Evolutionary conservation across 2,113 vertebrate genomes (phyloP).

Genomic region (Hemiprocne comata): DNA sequence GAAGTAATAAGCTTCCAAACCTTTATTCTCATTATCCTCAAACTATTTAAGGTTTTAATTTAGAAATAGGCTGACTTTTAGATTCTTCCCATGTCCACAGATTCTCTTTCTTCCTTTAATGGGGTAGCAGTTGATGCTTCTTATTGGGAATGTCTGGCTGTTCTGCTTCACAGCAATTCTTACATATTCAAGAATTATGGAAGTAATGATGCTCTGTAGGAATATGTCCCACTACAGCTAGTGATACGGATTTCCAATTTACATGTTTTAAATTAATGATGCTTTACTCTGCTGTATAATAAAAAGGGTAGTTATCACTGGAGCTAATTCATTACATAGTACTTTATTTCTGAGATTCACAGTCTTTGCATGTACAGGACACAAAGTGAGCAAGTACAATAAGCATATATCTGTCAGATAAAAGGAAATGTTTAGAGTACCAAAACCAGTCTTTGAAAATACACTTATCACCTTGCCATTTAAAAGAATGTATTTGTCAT

Average conservation of each 20-base stretch:
- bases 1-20: neutral
- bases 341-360: constrained; percentile 39
- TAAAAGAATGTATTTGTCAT: neutral
- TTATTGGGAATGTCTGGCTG: constrained; percentile 7
- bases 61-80: neutral
- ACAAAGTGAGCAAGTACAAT: constrained; percentile 45
- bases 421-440: neutral
- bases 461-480: neutral
- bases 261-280: constrained; percentile 68
- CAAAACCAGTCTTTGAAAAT: neutral
- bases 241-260: constrained; percentile 65
- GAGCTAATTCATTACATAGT: constrained; percentile 48
- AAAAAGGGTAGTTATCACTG: constrained; percentile 53
- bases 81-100: constrained; percentile 5
- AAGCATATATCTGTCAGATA: constrained; percentile 15
- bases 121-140: constrained; percentile 3
- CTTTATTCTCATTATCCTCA: neutral
- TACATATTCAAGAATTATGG: constrained; percentile 55
- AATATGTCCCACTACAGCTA: constrained; percentile 35
- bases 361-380: neutral
- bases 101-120: constrained; percentile 32
- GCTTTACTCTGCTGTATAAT: constrained; percentile 62
- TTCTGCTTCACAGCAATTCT: constrained; percentile 57
- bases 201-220: constrained; percentile 51
- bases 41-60: constrained; percentile 16